Evolutionary conservation across 2,888 invertebrate species (phyloP).

Genomic region (Clunio marinus): DNA sequence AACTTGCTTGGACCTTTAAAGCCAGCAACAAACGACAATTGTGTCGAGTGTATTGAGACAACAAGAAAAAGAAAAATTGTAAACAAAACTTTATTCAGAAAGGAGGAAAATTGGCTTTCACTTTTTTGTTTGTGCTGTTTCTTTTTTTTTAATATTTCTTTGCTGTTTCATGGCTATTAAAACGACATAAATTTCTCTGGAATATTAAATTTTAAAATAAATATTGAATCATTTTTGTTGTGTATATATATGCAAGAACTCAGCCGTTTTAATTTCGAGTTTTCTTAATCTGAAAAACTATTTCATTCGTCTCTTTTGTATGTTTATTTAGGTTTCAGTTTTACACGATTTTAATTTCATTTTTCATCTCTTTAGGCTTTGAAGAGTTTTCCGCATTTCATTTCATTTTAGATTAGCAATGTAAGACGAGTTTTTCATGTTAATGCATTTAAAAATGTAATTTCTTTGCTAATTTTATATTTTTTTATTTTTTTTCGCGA

Average conservation of each 20-base stretch:
- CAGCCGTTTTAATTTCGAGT: slow-evolving; percentile 6
- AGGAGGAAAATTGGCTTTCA: slow-evolving; percentile 37
- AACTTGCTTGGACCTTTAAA: slow-evolving; percentile 6
- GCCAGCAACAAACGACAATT: not conserved
- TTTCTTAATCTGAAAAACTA: not conserved
- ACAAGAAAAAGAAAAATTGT: not conserved
- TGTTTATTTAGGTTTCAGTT: not conserved
- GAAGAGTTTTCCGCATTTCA: not conserved
- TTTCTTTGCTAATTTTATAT: slow-evolving; percentile 5
- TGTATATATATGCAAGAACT: slow-evolving; percentile 30
- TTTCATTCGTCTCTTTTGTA: not conserved
- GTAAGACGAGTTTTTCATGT: not conserved
- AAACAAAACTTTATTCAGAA: no score
- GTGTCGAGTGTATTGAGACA: not conserved
- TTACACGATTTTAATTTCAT: not conserved
- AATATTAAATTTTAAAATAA: slow-evolving; percentile 38
- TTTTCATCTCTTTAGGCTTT: no score
- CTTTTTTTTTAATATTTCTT: not conserved
- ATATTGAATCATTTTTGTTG: slow-evolving; percentile 22
- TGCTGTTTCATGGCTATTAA: slow-evolving; percentile 27
- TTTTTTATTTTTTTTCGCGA: not conserved
- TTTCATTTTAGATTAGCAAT: not conserved
- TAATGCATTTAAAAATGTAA: not conserved
- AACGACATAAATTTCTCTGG: slow-evolving; percentile 37
- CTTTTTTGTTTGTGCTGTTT: slow-evolving; percentile 24